Base-by-base conservation (phyloP, 2,797 vertebrate species). In the Adrianichthys oophorus region DNA sequence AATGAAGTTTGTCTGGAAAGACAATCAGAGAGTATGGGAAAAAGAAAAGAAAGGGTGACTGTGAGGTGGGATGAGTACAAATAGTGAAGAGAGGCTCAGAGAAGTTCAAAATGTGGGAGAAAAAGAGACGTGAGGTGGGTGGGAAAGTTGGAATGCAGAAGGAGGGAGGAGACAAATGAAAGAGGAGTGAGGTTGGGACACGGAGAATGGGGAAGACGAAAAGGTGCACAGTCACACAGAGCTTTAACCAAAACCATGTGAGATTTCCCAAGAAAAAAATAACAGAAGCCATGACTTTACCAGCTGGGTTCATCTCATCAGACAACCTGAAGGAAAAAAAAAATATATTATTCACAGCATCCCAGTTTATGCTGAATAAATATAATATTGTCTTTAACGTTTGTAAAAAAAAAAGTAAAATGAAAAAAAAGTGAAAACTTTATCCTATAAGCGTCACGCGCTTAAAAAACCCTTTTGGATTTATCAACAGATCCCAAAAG, bases 1-100 rank as follows among this genome's bases (percentile, higher is more conserved):
- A 84, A 80, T 85, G 76, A 80, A 80, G 67, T 77, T 50, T 83
- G 70, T 74, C 86, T 91, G 85, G 80, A 85, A 88, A 86, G 76
- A 84, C 74, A 77, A 90, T 89, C 82, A 85, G 80, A 63, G 67
- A 56, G 29, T 72, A 46, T 62, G 68, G 61, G 37, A 32, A 17
- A 49, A 52, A 58, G 50, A 64, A 59, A 50, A 65, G 43, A 47
- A 42, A 37, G 45, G 49, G 57, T 53, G 56, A 23, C 19, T 53
- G 45, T 65, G 47, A 52, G 24, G 57, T 32, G 41, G 5, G 52
- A 50, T 10, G 7, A 7, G 19, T 48, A 19, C 15, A 23, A 63
- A 84, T 40, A 26, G 62, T 43, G 54, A 61, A 49, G 17, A 44
- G 51, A 59, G 55, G 47, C 53, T 23, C 57, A 70, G 48, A 75